Conservation (phyloP, 2,113 vertebrate species). For the cat (Felis catus) region F.catus_Fca126_mat1.0 CM031414.1:47864501-47865000, state of each 20-base stretch:
- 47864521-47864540: neutral
- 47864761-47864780: neutral
- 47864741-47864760: neutral
- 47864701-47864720: neutral
- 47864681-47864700: neutral
- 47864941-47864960: neutral
- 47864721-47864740: neutral
- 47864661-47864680: neutral
- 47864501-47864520: neutral
- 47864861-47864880: neutral
- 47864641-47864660: neutral
- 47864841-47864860: neutral
- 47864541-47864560: neutral
- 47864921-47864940: neutral
- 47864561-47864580: neutral
- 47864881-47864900: neutral
- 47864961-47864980: neutral
- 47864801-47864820: neutral
- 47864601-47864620: neutral
- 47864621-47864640: neutral
- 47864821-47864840: neutral
- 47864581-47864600: neutral
- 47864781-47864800: neutral
- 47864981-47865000: neutral
- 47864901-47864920: slow-evolving; percentile 1